These are phyloP conservation scores for Acrossocheilus wenchowensis DNA, from an alignment of 2,797 vertebrate species.

Conservation along the genomic window DNA sequence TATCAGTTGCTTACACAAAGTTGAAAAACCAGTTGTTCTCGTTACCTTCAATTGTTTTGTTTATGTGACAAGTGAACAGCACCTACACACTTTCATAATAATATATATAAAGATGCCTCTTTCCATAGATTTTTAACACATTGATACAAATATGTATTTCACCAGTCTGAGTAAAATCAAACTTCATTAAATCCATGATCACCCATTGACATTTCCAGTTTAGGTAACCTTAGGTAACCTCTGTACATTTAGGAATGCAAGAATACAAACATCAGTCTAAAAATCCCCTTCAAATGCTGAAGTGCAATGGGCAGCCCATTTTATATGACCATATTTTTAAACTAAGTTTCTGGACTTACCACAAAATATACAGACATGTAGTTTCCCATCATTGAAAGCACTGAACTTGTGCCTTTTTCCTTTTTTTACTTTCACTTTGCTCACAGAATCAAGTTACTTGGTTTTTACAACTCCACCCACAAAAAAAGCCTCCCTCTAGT, in stretches of 20 bases:
- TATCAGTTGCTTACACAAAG: too few relatives aligned
- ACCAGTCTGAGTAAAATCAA: too few relatives aligned
- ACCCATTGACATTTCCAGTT: too few relatives aligned
- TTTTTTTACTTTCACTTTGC: neutral
- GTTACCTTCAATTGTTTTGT: too few relatives aligned
- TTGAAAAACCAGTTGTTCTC: too few relatives aligned
- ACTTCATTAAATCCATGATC: too few relatives aligned
- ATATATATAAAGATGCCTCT: too few relatives aligned
- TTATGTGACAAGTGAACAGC: too few relatives aligned
- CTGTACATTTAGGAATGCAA: neutral
- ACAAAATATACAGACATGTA: neutral
- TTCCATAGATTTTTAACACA: neutral
- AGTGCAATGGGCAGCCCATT: neutral
- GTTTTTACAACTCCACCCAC: neutral
- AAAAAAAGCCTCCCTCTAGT: too few relatives aligned
- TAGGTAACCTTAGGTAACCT: too few relatives aligned
- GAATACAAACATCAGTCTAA: neutral
- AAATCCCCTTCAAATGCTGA: neutral
- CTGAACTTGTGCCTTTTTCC: neutral
- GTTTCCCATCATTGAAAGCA: neutral
- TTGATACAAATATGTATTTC: too few relatives aligned
- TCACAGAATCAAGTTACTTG: neutral
- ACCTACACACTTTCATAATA: too few relatives aligned
- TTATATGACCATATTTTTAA: neutral
- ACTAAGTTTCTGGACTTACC: neutral